Percentiles rank a stretch among this genome's conserved stretches.
phyloP scores from a whole-genome alignment of 2,888 invertebrate species.

The Macaria liturata region DNA sequence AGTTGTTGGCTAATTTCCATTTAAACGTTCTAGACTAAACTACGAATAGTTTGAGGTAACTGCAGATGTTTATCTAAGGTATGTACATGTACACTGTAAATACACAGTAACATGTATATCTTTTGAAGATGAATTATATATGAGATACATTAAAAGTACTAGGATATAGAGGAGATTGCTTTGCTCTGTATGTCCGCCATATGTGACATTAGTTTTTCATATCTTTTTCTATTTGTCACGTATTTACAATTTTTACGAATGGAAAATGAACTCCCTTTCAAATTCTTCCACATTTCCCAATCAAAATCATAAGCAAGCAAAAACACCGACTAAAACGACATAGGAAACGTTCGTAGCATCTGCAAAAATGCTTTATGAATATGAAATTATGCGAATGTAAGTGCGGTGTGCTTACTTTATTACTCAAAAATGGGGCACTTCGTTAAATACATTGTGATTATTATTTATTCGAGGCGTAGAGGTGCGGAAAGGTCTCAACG shows the following conservation, averaged over 20 bases:
- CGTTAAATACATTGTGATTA: constrained; percentile 58
- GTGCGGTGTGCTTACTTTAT: constrained; percentile 16
- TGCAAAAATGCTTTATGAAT: constrained; percentile 19
- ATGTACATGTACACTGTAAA: too few species aligned
- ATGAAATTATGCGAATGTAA: constrained; percentile 20
- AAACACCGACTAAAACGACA: constrained; percentile 9
- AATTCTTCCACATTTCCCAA: constrained; percentile 35
- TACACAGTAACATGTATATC: too few species aligned
- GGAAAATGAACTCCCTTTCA: constrained; percentile 44
- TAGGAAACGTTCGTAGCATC: constrained; percentile 10
- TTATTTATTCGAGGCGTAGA: constrained; percentile 63
- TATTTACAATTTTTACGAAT: constrained; percentile 1
- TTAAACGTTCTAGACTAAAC: constrained; percentile 1
- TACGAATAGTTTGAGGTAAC: neutral
- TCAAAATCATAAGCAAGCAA: constrained; percentile 9
- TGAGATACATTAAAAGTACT: too few species aligned
- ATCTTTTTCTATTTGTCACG: too few species aligned
- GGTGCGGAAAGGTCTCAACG: constrained; percentile 65
- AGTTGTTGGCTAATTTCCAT: constrained; percentile 10
- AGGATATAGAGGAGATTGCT: too few species aligned
- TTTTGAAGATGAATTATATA: too few species aligned
- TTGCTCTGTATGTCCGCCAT: too few species aligned
- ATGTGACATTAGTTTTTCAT: too few species aligned
- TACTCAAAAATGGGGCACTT: constrained; percentile 38
- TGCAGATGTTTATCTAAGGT: too few species aligned